Conservation (phyloP, 2,113 vertebrate species). For the Anoura caudifer region DNA sequence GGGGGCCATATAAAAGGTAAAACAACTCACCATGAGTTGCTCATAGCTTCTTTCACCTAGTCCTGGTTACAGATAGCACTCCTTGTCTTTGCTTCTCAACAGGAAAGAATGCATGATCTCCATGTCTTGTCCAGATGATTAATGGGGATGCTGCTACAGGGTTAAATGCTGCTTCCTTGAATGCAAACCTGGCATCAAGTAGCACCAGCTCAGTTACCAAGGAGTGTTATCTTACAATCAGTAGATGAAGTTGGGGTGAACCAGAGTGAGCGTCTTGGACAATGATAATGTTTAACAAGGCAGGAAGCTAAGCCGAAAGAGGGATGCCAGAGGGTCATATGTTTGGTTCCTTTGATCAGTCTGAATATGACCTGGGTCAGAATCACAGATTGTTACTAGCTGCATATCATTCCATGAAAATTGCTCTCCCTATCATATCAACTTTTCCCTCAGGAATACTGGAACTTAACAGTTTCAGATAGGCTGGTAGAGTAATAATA, state of each 20-base stretch:
- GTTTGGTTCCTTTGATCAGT: neutral
- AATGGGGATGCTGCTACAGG: constrained; percentile 79
- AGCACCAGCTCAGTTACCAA: constrained; percentile 77
- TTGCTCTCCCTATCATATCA: neutral
- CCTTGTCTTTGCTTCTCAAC: constrained; percentile 82
- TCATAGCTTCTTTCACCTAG: constrained; percentile 51
- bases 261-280: neutral
- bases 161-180: constrained; percentile 76
- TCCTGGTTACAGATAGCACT: constrained; percentile 53
- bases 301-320: neutral
- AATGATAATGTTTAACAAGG: neutral
- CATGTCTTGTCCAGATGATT: constrained; percentile 82
- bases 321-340: neutral
- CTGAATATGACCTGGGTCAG: neutral
- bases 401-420: neutral
- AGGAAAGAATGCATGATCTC: constrained; percentile 75
- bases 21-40: constrained; percentile 68
- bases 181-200: constrained; percentile 70
- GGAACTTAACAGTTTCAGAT: neutral
- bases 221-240: constrained; percentile 73
- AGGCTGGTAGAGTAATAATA: neutral
- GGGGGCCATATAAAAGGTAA: constrained; percentile 75
- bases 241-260: constrained; percentile 60
- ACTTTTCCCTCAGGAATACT: neutral
- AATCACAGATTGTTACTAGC: neutral